These are phyloP conservation scores for Acanthosepion esculentum DNA, from an alignment of 2,888 invertebrate genomes.

Conservation along the genomic window DNA sequence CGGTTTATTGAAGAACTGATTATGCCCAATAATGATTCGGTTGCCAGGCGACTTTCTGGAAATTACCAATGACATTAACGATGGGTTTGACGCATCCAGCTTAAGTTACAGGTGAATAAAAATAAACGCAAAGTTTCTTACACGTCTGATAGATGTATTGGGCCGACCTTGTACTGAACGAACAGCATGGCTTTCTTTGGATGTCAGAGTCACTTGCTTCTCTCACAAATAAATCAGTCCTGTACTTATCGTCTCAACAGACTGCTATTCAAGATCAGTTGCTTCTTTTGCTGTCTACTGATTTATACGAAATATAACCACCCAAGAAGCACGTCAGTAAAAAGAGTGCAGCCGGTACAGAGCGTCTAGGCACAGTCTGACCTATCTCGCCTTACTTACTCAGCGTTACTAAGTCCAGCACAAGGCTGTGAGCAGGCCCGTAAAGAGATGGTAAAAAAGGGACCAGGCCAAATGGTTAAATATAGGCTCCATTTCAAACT, in stretches of 20 bases:
- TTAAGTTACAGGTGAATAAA: neutral
- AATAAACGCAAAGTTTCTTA: neutral
- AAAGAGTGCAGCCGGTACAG: neutral
- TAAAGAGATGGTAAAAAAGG: too few relatives aligned
- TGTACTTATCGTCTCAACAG: neutral
- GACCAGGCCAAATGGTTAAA: too few relatives aligned
- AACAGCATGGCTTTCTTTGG: neutral
- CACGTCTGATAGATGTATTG: neutral
- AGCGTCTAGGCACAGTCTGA: constrained; percentile 7
- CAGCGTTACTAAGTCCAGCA: neutral
- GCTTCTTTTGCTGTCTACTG: neutral
- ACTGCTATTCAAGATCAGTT: neutral
- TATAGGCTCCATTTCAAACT: too few relatives aligned
- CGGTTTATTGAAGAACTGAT: too few relatives aligned
- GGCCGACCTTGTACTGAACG: neutral
- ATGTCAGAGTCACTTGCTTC: neutral
- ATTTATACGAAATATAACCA: neutral
- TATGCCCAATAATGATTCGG: too few relatives aligned
- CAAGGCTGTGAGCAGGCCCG: neutral
- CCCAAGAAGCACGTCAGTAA: neutral
- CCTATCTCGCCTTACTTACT: neutral
- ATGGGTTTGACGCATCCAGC: too few relatives aligned
- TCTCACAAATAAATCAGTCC: neutral
- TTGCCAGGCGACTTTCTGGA: too few relatives aligned
- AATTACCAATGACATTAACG: too few relatives aligned